Evolutionary conservation across 2,888 invertebrate species (phyloP).

Genomic region (Branchipolynoe longqiensis): DNA sequence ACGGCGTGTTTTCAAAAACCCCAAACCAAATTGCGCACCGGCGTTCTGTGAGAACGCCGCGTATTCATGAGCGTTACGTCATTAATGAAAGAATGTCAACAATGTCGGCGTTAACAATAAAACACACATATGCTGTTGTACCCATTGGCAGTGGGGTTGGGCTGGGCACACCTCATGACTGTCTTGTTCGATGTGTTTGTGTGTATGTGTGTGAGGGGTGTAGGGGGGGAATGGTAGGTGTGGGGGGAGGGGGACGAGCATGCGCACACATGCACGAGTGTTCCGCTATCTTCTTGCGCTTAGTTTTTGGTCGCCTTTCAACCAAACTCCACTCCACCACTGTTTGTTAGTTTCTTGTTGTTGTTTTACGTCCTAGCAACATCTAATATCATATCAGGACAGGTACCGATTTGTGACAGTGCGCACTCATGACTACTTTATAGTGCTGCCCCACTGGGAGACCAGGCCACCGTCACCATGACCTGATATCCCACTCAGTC

Average conservation of each 20-base stretch:
- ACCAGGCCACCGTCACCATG: too few relatives aligned
- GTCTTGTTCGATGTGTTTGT: too few relatives aligned
- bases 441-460: too few relatives aligned
- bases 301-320: neutral
- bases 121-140: too few relatives aligned
- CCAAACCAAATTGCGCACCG: neutral
- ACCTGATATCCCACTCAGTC: too few relatives aligned
- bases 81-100: neutral
- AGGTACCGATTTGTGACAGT: slow-evolving; percentile 16
- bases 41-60: too few relatives aligned
- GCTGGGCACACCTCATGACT: too few relatives aligned
- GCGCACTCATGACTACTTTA: too few relatives aligned
- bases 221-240: too few relatives aligned
- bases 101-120: neutral
- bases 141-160: too few relatives aligned
- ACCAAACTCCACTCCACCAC: too few relatives aligned
- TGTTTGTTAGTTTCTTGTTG: neutral
- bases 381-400: neutral
- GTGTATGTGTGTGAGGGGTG: too few relatives aligned
- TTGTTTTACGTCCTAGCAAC: neutral
- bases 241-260: neutral
- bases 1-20: neutral
- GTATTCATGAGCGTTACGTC: neutral
- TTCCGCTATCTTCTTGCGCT: neutral
- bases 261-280: slow-evolving; percentile 43